Evolutionary conservation across 2,888 invertebrate genomes (phyloP).

Genomic region (Linnaemya vulpina): DNA sequence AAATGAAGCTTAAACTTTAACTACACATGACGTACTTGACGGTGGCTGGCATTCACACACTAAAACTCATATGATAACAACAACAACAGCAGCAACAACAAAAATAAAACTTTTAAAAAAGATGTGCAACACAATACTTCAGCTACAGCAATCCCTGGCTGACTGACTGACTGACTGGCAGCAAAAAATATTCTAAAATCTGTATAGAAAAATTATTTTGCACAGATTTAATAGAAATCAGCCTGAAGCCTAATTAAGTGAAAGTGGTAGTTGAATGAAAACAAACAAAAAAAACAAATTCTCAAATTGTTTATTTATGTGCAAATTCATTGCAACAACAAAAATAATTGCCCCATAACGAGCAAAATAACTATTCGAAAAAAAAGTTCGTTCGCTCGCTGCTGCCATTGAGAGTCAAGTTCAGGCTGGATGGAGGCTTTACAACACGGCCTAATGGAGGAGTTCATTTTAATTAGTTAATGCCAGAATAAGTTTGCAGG

Average conservation of each 20-base stretch:
- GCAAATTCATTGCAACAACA: slow-evolving; percentile 45
- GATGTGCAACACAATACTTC: slow-evolving; percentile 39
- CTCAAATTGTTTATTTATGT: slow-evolving; percentile 37
- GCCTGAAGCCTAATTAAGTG: slow-evolving; percentile 70
- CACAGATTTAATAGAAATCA: slow-evolving; percentile 65
- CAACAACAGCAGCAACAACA: background rate
- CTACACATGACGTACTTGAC: slow-evolving; percentile 67
- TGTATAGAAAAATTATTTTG: slow-evolving; percentile 20
- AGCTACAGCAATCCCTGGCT: slow-evolving; percentile 27
- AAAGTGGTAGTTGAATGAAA: slow-evolving; percentile 55
- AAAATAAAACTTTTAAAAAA: background rate
- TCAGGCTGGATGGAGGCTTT: background rate
- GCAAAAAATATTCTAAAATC: slow-evolving; percentile 30
- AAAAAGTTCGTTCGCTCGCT: background rate
- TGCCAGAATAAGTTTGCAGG: background rate
- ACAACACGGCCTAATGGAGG: background rate
- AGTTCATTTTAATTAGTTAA: slow-evolving; percentile 34
- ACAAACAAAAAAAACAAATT: background rate
- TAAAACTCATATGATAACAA: slow-evolving; percentile 20
- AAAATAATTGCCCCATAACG: slow-evolving; percentile 44
- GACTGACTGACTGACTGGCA: slow-evolving; percentile 30
- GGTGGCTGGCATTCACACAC: slow-evolving; percentile 61
- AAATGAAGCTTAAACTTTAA: slow-evolving; percentile 73
- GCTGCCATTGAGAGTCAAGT: slow-evolving; percentile 33
- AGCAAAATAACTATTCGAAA: slow-evolving; percentile 1